Conservation (phyloP, 2,113 vertebrate genomes). For the Dromaius novaehollandiae region DNA sequence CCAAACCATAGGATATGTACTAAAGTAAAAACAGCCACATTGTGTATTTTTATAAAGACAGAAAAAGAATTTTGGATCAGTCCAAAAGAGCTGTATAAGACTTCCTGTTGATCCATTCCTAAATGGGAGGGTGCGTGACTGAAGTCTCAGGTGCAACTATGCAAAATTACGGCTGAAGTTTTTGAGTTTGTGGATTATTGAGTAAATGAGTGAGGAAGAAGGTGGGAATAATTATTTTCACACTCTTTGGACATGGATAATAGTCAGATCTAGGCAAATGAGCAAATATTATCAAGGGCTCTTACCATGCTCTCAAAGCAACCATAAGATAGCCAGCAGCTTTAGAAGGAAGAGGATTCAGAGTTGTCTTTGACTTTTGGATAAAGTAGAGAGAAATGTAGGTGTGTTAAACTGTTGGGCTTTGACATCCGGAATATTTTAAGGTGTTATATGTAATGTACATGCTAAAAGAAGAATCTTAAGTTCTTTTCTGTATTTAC, state of each 20-base stretch:
- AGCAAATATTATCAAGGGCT: neutral
- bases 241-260: neutral
- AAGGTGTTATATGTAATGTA: neutral
- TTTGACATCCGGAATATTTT: neutral
- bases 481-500: neutral
- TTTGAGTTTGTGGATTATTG: neutral
- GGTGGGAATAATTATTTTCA: neutral
- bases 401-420: neutral
- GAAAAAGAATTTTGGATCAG: neutral
- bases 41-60: neutral
- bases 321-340: neutral
- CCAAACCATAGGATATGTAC: neutral
- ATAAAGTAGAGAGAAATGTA: neutral
- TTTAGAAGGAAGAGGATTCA: neutral
- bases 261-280: neutral
- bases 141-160: rapidly evolving
- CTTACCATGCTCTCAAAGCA: neutral
- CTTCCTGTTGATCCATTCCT: neutral
- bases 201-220: neutral
- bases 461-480: neutral
- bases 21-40: neutral
- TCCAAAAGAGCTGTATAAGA: neutral
- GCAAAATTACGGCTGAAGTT: neutral
- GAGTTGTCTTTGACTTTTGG: neutral
- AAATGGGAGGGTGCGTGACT: neutral